A percentile compares a stretch with the other conserved stretches of the same genome.
Evolutionary conservation across 1,140 invertebrate genomes (phyloP).

Genomic region (Bactericera cockerelli): DNA sequence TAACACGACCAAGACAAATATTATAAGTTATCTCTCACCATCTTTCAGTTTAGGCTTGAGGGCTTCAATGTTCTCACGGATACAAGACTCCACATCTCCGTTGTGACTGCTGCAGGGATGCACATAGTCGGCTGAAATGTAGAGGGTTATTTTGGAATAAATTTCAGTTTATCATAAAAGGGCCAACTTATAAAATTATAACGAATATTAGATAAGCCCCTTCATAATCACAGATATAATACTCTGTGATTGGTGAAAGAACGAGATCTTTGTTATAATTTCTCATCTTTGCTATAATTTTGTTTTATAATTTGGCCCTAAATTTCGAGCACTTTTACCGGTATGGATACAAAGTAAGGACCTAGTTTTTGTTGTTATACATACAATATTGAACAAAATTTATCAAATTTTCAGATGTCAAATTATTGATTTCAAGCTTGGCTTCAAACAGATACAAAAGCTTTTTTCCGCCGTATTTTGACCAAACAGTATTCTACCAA

Average conservation of each 20-base stretch:
- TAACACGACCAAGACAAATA: too few relatives aligned
- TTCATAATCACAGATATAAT: neutral
- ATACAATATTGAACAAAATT: too few relatives aligned
- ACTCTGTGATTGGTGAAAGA: neutral
- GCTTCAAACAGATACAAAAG: too few relatives aligned
- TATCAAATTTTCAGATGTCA: too few relatives aligned
- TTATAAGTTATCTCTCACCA: too few relatives aligned
- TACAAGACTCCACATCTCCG: slow-evolving; percentile 44
- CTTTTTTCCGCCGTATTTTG: too few relatives aligned
- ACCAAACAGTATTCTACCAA: too few relatives aligned
- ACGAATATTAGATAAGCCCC: too few relatives aligned
- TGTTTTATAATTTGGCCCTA: neutral
- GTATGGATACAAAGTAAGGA: too few relatives aligned
- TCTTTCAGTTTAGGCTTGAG: slow-evolving; percentile 38
- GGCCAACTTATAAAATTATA: neutral
- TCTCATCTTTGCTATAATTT: neutral
- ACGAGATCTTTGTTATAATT: neutral
- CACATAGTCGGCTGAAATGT: slow-evolving; percentile 44
- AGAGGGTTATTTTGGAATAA: neutral
- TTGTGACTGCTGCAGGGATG: slow-evolving; percentile 45
- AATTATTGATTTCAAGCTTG: too few relatives aligned
- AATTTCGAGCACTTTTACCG: too few relatives aligned
- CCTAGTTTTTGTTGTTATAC: too few relatives aligned
- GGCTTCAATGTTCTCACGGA: slow-evolving; percentile 42
- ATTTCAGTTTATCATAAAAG: neutral